Base-by-base conservation (phyloP, 2,113 vertebrate genomes). In the Sterrhoptilus dennistouni region DNA sequence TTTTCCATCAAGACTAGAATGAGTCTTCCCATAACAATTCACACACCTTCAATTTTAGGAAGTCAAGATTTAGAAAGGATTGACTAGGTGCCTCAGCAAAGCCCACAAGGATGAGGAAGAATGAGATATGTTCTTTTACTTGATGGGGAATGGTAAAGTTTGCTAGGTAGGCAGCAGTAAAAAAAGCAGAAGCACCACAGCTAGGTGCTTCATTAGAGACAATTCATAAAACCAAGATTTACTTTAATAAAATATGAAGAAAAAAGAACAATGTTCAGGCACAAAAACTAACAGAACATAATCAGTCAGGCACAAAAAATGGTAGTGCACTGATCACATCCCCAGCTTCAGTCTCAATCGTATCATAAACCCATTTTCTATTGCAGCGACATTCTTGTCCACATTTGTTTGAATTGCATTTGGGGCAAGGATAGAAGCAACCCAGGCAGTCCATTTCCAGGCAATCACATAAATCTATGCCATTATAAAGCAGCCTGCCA, bases 361-460 rank as follows among this genome's bases (percentile, higher is more conserved):
- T 64, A 0, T 98, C 96, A 13, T 98, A 98, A 25, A 97, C 95
- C 98, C 98, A 98, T 72, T 95, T 97, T 8, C 98, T 96, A 87
- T 95, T 97, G 90, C 98, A 98, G 56, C 98, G 97, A 79, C 98
- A 98, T 84, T 96, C 93, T 1, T 96, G 93, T 31, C 98, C 98
- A 24, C 98, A 98, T 80, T 98, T 98, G 45, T 83, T 98, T 60
- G 98, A 98, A 86, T 96, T 97, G 74, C 98, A 98, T 79, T 97
- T 98, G 68, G 98, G 96, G 22, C 98, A 98, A 23, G 98, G 97
- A 83, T 98, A 98, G 97, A 98, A 98, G 86, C 98, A 98, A 69
- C 98, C 98, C 57, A 96, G 78, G 74, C 98, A 98, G 74, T 96
- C 97, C 40, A 93, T 71, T 52, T 98, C 98, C 33, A 98, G 87